These are phyloP conservation scores for Aurelia aurita DNA, from an alignment of 30 jellyfish, hydroid and myxozoan species.

Conservation along the genomic window DNA sequence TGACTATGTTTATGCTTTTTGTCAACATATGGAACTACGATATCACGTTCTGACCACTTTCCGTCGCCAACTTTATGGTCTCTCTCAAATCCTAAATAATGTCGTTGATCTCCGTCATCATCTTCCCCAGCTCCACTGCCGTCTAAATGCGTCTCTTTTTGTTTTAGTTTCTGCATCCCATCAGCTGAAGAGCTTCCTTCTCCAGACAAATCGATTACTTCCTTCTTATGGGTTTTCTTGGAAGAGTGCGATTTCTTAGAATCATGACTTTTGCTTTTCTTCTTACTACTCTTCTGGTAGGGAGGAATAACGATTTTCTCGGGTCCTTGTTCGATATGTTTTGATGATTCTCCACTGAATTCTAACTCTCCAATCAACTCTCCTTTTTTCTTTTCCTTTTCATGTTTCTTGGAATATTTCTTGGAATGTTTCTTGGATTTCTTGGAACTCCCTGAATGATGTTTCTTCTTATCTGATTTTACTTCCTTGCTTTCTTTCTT, in stretches of 20 bases:
- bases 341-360: constrained; percentile 25
- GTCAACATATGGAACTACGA: constrained; percentile 51
- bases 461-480: background rate
- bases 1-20: constrained; percentile 29
- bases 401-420: constrained; percentile 5
- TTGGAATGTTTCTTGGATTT: background rate
- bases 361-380: constrained; percentile 6
- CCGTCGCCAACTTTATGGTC: constrained; percentile 39
- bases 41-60: constrained; percentile 53
- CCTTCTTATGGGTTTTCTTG: background rate
- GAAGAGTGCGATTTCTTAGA: background rate
- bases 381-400: constrained; percentile 1
- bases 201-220: constrained; percentile 5
- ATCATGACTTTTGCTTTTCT: constrained; percentile 13
- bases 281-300: background rate
- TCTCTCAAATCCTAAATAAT: constrained; percentile 34
- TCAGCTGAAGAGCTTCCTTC: constrained; percentile 31
- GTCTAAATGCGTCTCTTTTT: background rate
- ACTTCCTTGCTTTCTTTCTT: constrained; percentile 1
- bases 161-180: background rate
- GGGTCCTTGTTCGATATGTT: background rate
- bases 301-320: constrained; percentile 41
- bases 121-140: constrained; percentile 56
- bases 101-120: constrained; percentile 27
- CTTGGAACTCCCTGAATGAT: background rate